Evolutionary conservation across 1,140 invertebrate genomes (phyloP).

Genomic region (Glomeris maerens): DNA sequence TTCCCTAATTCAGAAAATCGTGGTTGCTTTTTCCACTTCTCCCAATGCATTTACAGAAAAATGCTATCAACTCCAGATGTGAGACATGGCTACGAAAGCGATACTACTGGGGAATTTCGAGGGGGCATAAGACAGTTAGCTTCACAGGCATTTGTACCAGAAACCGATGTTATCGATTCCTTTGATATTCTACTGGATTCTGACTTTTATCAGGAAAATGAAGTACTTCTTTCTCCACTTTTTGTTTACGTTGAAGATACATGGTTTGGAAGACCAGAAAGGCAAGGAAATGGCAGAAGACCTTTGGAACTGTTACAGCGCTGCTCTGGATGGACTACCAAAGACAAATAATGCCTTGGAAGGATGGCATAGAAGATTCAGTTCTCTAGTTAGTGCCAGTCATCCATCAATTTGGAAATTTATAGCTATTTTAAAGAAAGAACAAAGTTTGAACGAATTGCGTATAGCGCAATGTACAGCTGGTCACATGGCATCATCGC

Average conservation of each 20-base stretch:
- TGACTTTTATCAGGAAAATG: not conserved
- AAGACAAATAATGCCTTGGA: slow-evolving; percentile 6
- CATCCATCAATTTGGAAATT: slow-evolving; percentile 9
- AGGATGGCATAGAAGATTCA: slow-evolving; percentile 9
- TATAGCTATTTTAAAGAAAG: not conserved
- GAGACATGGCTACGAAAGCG: too few relatives aligned
- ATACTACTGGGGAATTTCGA: too few relatives aligned
- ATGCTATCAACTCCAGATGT: not conserved
- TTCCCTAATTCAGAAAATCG: not conserved
- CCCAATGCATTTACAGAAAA: slow-evolving; percentile 9
- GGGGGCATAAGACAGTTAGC: too few relatives aligned
- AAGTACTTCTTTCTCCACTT: not conserved
- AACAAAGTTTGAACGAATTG: not conserved
- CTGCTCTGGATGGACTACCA: not conserved
- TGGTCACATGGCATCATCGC: too few relatives aligned
- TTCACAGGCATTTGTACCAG: not conserved
- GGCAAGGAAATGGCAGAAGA: not conserved
- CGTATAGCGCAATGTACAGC: slow-evolving; percentile 4
- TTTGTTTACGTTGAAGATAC: slow-evolving; percentile 1
- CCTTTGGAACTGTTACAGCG: slow-evolving; percentile 7
- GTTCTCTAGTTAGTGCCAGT: not conserved
- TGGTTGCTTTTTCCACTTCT: slow-evolving; percentile 11
- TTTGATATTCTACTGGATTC: not conserved
- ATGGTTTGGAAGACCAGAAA: not conserved
- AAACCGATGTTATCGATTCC: not conserved